These are phyloP conservation scores for Halcyon leucocephala DNA, from an alignment of 2,797 vertebrate species.

Conservation along the genomic window DNA sequence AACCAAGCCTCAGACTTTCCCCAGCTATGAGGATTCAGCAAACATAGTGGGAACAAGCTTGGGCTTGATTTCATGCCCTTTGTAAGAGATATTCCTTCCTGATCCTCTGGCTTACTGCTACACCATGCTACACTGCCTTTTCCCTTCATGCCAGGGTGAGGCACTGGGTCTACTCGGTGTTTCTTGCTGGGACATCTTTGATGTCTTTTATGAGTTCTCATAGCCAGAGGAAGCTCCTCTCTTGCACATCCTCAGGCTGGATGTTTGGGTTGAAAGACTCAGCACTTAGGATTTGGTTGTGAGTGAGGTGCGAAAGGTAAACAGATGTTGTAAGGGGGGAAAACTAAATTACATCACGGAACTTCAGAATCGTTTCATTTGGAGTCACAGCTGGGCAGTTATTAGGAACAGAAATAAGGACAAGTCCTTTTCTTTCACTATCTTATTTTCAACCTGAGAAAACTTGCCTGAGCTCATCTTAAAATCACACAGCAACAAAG, in stretches of 20 bases:
- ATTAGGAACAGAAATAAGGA: neutral
- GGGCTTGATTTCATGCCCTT: neutral
- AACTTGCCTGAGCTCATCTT: neutral
- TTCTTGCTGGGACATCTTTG: neutral
- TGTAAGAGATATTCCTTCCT: neutral
- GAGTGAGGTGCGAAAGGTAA: neutral
- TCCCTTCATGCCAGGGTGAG: neutral
- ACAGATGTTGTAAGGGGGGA: neutral
- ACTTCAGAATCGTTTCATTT: neutral
- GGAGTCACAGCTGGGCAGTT: neutral
- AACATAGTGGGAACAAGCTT: neutral
- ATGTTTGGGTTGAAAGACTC: neutral
- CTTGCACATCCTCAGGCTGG: neutral
- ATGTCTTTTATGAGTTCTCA: neutral
- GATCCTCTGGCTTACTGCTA: no score
- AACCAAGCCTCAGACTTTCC: no score
- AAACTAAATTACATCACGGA: neutral
- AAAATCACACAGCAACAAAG: neutral
- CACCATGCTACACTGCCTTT: no score
- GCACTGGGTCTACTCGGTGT: neutral
- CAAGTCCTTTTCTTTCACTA: neutral
- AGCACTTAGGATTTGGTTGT: neutral
- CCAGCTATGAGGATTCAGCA: neutral
- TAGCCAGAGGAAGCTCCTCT: neutral
- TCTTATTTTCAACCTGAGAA: neutral